Conservation (phyloP, 53 echinoderm and acorn worm genomes). For the Astropecten irregularis region DNA sequence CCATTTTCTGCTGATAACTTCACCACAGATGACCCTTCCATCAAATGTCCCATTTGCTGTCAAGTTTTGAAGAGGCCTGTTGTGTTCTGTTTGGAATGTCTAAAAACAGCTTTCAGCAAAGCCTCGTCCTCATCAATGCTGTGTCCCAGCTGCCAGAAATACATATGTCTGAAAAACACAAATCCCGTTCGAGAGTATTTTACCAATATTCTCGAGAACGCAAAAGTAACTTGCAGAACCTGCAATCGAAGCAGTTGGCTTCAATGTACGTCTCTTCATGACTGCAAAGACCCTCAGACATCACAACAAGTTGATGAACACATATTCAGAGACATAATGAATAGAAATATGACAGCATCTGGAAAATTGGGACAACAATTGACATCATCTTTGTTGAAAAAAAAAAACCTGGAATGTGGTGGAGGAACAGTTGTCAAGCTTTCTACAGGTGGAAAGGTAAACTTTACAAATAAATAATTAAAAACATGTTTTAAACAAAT, state of each 20-base stretch:
- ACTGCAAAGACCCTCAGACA: slow-evolving; percentile 15
- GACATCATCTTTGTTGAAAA: not conserved
- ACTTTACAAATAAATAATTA: not conserved
- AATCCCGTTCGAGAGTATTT: slow-evolving; percentile 9
- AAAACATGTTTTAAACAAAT: not conserved
- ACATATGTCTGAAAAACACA: not conserved
- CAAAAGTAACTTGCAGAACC: not conserved
- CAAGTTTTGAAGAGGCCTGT: slow-evolving; percentile 5
- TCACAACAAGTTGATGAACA: too few species aligned
- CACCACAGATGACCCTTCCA: not conserved
- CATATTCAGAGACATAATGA: not conserved
- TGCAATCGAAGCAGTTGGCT: slow-evolving; percentile 29
- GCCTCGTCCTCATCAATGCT: slow-evolving; percentile 8
- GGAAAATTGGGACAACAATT: too few species aligned
- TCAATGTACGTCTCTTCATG: not conserved
- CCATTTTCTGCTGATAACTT: not conserved
- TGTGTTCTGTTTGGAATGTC: slow-evolving; percentile 7
- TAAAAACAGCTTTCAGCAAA: slow-evolving; percentile 3
- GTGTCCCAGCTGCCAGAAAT: too few species aligned
- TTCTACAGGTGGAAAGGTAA: too few species aligned
- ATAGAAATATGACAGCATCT: slow-evolving; percentile 1
- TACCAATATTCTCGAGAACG: not conserved
- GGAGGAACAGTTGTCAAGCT: too few species aligned
- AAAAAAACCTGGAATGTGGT: not conserved
- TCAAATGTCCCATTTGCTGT: too few species aligned